A percentile compares a stretch with the other conserved stretches of the same genome.
phyloP scores from a whole-genome alignment of 2,888 invertebrate species.

The Hetaerina titia region DNA sequence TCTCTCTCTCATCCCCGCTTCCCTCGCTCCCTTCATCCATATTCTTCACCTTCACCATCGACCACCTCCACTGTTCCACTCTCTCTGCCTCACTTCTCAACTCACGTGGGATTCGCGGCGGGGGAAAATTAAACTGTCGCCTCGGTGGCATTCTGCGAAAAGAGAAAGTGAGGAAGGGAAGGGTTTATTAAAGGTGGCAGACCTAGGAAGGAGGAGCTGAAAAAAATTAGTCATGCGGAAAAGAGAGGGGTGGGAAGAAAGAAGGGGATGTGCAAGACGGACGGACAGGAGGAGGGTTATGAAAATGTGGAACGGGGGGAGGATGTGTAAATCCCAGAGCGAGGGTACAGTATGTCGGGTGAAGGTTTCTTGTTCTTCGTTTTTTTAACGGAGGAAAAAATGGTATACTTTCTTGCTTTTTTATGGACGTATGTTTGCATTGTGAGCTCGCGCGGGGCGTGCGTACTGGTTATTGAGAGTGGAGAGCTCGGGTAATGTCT shows the following conservation, averaged over 20 bases:
- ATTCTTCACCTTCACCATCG: not conserved
- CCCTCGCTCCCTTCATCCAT: not conserved
- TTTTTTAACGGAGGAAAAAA: not conserved
- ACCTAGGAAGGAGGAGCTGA: not conserved
- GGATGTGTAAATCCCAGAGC: not conserved
- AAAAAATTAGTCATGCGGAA: not conserved
- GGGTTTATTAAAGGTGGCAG: constrained; percentile 47
- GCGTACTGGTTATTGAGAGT: not conserved
- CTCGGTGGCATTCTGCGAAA: constrained; percentile 53
- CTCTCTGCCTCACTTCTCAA: not conserved
- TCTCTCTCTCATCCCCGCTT: not conserved
- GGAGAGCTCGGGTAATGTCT: not conserved
- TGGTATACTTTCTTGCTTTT: not conserved
- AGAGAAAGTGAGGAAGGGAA: constrained; percentile 52
- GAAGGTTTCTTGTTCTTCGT: not conserved
- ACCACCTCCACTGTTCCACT: not conserved
- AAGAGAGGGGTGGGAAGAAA: not conserved
- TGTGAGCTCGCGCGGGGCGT: not conserved
- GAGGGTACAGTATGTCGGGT: not conserved
- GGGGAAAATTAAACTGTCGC: constrained; percentile 65
- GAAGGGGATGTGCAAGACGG: not conserved
- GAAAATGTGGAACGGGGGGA: not conserved
- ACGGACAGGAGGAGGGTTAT: not conserved
- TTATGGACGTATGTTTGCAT: not conserved
- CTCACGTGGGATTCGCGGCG: constrained; percentile 52